A percentile compares a stretch with the other conserved stretches of the same genome.
Conservation (phyloP, 1,140 invertebrate genomes). For the Nilaparvata lugens region DNA sequence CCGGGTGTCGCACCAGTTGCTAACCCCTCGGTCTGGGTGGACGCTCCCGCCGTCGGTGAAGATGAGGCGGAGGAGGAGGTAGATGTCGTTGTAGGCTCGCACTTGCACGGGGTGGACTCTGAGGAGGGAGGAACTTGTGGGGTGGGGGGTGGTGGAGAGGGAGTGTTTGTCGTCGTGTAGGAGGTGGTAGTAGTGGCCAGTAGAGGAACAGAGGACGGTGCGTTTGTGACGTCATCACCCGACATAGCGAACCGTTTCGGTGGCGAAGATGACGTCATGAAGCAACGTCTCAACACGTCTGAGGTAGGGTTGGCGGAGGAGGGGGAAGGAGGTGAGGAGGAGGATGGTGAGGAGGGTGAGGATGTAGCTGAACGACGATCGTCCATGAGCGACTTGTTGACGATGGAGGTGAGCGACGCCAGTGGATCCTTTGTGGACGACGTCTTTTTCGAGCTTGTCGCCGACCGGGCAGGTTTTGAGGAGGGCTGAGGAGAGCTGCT, state of each 20-base stretch:
- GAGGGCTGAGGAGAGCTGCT: slow-evolving; percentile 17
- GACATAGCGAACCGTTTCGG: slow-evolving; percentile 5
- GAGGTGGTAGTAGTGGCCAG: too few species aligned
- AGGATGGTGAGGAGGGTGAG: slow-evolving; percentile 21
- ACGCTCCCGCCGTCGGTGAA: slow-evolving; percentile 12
- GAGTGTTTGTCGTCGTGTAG: not conserved
- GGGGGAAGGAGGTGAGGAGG: slow-evolving; percentile 20
- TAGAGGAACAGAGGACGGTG: too few species aligned
- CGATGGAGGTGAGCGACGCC: slow-evolving; percentile 13
- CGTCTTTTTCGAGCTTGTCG: slow-evolving; percentile 10
- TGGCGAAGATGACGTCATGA: slow-evolving; percentile 4
- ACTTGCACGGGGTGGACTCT: too few species aligned
- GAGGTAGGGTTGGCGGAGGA: slow-evolving; percentile 8
- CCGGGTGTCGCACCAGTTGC: too few species aligned
- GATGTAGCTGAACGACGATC: not conserved
- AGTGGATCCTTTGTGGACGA: slow-evolving; percentile 9
- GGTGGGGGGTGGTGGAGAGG: not conserved
- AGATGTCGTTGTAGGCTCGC: slow-evolving; percentile 3
- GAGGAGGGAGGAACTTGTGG: too few species aligned
- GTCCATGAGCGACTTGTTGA: slow-evolving; percentile 14
- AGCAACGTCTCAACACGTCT: slow-evolving; percentile 11
- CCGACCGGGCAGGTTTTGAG: slow-evolving; percentile 6
- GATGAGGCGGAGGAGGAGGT: slow-evolving; percentile 17
- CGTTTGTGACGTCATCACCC: slow-evolving; percentile 1
- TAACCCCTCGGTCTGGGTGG: slow-evolving; percentile 17